Evolutionary conservation across 2,797 vertebrate genomes (phyloP).

Genomic region (Carduelis carduelis): DNA sequence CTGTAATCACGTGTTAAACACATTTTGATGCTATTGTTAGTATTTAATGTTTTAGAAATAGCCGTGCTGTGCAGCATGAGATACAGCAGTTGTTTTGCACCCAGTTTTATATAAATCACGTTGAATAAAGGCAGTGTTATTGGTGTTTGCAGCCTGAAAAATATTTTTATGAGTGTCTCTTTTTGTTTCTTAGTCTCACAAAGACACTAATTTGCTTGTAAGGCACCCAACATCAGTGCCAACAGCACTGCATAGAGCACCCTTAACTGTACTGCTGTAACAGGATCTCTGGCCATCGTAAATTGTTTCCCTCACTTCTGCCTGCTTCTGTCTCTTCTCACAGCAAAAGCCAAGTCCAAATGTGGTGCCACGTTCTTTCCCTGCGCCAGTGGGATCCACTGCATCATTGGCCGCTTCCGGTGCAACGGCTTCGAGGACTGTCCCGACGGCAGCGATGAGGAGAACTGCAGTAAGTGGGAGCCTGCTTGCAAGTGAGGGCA

Average conservation of each 20-base stretch:
- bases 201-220: neutral
- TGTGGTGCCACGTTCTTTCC: conserved; percentile 93
- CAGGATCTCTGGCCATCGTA: neutral
- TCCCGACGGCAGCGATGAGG: conserved; percentile 93
- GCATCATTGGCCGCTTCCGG: conserved; percentile 96
- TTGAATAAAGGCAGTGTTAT: neutral
- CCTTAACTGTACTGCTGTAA: neutral
- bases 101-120: neutral
- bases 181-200: neutral
- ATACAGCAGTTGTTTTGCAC: neutral
- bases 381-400: conserved; percentile 91
- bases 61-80: neutral
- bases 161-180: neutral
- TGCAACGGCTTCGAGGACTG: conserved; percentile 96
- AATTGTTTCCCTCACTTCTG: neutral
- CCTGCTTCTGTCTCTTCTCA: neutral
- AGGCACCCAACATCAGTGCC: neutral
- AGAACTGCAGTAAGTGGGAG: conserved; percentile 94
- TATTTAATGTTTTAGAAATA: neutral
- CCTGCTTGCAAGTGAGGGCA: neutral
- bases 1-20: neutral
- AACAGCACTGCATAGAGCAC: accelerated
- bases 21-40: neutral
- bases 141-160: neutral
- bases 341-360: conserved; percentile 91